These are phyloP conservation scores for Muscicapa adusta DNA, from an alignment of 2,113 vertebrate species.

Conservation along the genomic window DNA sequence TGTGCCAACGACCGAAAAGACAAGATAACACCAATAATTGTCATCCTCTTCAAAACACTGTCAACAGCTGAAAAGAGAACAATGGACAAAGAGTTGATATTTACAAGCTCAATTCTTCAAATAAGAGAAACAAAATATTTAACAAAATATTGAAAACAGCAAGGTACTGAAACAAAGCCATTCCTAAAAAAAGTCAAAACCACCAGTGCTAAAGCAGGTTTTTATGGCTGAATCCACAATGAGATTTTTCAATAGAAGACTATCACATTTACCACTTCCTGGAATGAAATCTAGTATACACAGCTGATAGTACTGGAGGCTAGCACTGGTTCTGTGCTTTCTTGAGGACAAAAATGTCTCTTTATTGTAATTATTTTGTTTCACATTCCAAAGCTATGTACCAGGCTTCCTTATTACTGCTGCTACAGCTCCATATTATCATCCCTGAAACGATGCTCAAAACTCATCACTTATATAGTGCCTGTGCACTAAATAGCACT, in stretches of 20 bases:
- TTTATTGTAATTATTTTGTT: background rate
- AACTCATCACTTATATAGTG: background rate
- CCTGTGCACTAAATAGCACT: background rate
- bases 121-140: background rate
- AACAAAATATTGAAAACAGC: background rate
- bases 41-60: constrained; percentile 98
- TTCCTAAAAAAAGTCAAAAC: background rate
- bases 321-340: background rate
- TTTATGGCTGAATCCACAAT: background rate
- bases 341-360: background rate
- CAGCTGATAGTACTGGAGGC: background rate
- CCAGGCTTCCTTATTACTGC: background rate
- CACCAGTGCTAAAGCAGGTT: background rate
- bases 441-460: background rate
- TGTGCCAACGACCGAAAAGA: constrained; percentile 97
- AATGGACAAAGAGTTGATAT: background rate
- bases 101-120: background rate
- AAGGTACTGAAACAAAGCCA: background rate
- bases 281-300: background rate
- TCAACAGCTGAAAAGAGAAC: constrained; percentile 84
- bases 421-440: background rate
- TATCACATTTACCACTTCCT: background rate
- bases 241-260: background rate
- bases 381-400: background rate
- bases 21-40: constrained; percentile 96